Evolutionary conservation across 2,888 invertebrate genomes (phyloP), one percentile per base, ranked within the genome.

Genomic region (Meiosimyza platycephala): DNA sequence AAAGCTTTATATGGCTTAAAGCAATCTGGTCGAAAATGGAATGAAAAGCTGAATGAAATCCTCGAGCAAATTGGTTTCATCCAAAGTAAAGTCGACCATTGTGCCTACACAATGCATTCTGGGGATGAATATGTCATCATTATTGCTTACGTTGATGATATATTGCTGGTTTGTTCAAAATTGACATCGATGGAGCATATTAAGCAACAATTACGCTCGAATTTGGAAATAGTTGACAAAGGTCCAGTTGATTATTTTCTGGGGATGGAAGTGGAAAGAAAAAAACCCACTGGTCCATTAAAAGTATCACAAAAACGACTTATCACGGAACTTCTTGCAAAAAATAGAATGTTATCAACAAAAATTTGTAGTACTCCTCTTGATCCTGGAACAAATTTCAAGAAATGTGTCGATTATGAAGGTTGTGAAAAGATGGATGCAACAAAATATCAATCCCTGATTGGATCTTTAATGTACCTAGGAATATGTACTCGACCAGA

Each of bases 1-100:
- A n/a, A n/a, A n/a, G n/a, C n/a, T n/a, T n/a, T n/a, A 22, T 22
- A 22, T 22, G 22, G 22, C 22, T 22, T 77, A 6, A 74, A 76
- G 12, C 74, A 77, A 54, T 71, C 72, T 0, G 76, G 76, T 52
- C n/a, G 74, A n/a, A 22, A 63, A 16, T 76, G 75, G 75, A 60
- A 74, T 48, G 50, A 71, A 12, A 75, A 72, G 18, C 51, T 69
- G 51, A 51, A 66, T 55, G 48, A 40, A 16, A 67, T 60, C 16
- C 22, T 71, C 11, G 48, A 67, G 22, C n/a, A 63, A 55, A 40
- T 74, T 18, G 18, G 54, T 9, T 22, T 54, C 6, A 64, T n/a
- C 11, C n/a, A 22, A 66, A 9, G 15, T 6, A 55, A 51, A 6
- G 3, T 33, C 15, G 54, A 66, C 15, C 52, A 13, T 13, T 67